Evolutionary conservation across 1,140 invertebrate species (phyloP), one percentile per base, ranked within the genome.

Genomic region (Chironomus striatipennis): DNA sequence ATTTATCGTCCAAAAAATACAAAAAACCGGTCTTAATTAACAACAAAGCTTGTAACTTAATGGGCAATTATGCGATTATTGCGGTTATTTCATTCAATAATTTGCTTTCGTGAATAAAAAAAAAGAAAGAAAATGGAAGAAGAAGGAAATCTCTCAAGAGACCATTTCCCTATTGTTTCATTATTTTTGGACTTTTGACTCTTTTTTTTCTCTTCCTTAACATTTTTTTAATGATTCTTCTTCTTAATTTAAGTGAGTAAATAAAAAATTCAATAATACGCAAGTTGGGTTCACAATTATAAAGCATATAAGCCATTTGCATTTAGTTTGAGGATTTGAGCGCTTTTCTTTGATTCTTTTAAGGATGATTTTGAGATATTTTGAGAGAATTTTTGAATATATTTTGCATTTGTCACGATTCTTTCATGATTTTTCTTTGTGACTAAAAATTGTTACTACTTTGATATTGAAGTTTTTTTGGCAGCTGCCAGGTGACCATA

Each of bases 1-100:
- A 57, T 57, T 57, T 57, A 57, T 57, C 47, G 47, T 57, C 47
- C 47, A 57, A 57, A 57, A 57, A 57, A 57, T 57, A 57, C 47
- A 57, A n/a, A 57, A 57, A 57, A 57, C 47, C 47, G 47, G 47
- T 57, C 47, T 57, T 57, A 57, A 57, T 57, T 57, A 57, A 57
- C 47, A 57, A n/a, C n/a, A 57, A 57, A 57, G 47, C 47, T 57
- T 57, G 47, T 57, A 57, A 57, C 47, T 57, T 57, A 57, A 57
- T 57, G 47, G 47, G 47, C 47, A 57, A 57, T 57, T 57, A 57
- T 57, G 47, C 47, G 47, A 57, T 57, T 57, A 57, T 57, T 57
- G 47, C 47, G 47, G 47, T 57, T 57, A 57, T 57, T 57, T 57
- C 47, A 57, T 57, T 57, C 47, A 57, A 57, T 57, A 57, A 57